Evolutionary conservation across 2,888 invertebrate genomes (phyloP).

Genomic region (Sylvicola cinctus): DNA sequence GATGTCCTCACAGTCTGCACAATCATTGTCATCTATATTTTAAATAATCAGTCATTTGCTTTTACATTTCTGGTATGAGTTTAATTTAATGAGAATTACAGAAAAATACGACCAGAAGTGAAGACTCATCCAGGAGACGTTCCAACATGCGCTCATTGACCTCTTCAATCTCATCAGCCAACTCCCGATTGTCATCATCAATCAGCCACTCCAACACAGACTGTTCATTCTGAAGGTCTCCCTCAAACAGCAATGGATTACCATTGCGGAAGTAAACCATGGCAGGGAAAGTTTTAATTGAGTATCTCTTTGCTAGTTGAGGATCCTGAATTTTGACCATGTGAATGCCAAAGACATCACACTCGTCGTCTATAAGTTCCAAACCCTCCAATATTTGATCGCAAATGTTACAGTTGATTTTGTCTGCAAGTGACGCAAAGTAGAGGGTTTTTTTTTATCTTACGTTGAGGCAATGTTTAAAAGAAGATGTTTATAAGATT

Average conservation of each 20-base stretch:
- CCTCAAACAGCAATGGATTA: constrained; percentile 73
- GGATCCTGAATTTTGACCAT: constrained; percentile 86
- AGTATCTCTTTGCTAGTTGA: constrained; percentile 76
- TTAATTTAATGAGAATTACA: too few species aligned
- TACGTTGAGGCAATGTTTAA: too few species aligned
- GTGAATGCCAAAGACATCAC: constrained; percentile 80
- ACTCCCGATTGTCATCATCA: constrained; percentile 80
- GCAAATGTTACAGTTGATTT: constrained; percentile 79
- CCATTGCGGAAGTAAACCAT: constrained; percentile 81
- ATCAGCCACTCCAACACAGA: constrained; percentile 82
- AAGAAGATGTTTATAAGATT: too few species aligned
- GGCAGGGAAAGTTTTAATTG: constrained; percentile 85
- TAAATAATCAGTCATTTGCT: not conserved
- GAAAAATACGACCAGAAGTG: constrained; percentile 76
- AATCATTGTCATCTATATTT: constrained; percentile 61
- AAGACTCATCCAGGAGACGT: constrained; percentile 64
- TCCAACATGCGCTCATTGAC: constrained; percentile 80
- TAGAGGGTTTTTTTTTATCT: not conserved
- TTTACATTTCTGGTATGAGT: too few species aligned
- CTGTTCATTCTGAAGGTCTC: constrained; percentile 80
- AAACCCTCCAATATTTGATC: constrained; percentile 74
- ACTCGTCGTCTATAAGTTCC: constrained; percentile 78
- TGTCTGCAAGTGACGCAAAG: constrained; percentile 33
- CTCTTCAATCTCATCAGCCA: constrained; percentile 85
- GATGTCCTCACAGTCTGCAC: constrained; percentile 79